Conservation (phyloP, 2,888 invertebrate species). For the Drosophila dives region DNA sequence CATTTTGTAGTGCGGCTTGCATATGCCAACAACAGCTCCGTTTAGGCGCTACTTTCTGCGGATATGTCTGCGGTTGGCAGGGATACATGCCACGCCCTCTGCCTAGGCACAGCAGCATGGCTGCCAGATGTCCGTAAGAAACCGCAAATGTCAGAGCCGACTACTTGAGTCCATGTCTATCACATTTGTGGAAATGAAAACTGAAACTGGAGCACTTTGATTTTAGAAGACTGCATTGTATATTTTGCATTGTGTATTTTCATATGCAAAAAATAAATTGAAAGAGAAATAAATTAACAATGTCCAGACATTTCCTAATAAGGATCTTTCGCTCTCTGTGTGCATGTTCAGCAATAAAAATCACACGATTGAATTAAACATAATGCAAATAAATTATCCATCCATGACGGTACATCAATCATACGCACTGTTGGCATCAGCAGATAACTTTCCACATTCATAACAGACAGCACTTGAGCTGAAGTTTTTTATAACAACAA, state of each 20-base stretch:
- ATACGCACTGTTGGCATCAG: conserved; percentile 39
- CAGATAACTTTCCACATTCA: conserved; percentile 16
- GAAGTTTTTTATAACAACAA: conserved; percentile 21
- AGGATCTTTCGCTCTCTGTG: conserved; percentile 18
- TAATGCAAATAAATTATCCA: conserved; percentile 40
- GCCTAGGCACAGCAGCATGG: conserved; percentile 19
- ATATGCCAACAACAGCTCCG: conserved; percentile 39
- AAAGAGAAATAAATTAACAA: conserved; percentile 29
- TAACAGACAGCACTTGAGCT: conserved; percentile 14
- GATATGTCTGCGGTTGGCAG: conserved; percentile 58
- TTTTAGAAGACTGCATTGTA: not conserved
- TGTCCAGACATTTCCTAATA: conserved; percentile 26
- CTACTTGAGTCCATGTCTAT: conserved; percentile 50
- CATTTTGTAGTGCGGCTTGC: conserved; percentile 52
- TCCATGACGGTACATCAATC: conserved; percentile 35
- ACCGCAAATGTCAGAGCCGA: conserved; percentile 18
- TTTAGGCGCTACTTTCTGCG: conserved; percentile 38
- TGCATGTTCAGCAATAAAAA: conserved; percentile 31
- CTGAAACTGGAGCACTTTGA: conserved; percentile 24
- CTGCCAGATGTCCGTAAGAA: conserved; percentile 36
- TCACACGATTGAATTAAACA: conserved; percentile 35
- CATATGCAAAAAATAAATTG: conserved; percentile 23
- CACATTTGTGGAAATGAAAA: conserved; percentile 54
- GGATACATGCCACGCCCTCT: conserved; percentile 67
- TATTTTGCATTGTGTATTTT: not conserved